These are phyloP conservation scores for Trichomalopsis sarcophagae DNA, from an alignment of 1,140 invertebrate genomes.

Conservation along the genomic window DNA sequence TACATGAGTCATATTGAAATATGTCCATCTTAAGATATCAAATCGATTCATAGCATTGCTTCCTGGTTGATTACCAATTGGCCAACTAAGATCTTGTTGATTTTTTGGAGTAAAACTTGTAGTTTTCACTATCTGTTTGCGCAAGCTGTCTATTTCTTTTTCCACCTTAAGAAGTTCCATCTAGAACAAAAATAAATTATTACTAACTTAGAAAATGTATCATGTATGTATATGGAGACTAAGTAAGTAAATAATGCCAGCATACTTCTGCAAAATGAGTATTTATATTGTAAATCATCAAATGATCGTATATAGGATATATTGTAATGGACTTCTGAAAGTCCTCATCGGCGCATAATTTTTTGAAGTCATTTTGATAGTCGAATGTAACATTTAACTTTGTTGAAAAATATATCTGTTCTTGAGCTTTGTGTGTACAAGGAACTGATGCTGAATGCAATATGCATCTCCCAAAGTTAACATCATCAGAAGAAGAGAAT, in stretches of 20 bases:
- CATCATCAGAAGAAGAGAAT: conserved; percentile 84
- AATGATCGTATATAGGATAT: conserved; percentile 79
- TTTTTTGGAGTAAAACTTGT: conserved; percentile 71
- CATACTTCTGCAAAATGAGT: conserved; percentile 81
- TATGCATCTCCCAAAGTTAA: conserved; percentile 90
- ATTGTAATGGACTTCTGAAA: conserved; percentile 79
- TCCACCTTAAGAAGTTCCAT: conserved; percentile 74
- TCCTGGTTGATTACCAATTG: conserved; percentile 83
- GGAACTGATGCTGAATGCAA: conserved; percentile 80
- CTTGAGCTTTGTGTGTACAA: conserved; percentile 77
- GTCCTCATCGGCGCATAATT: conserved; percentile 64
- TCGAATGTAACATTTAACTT: conserved; percentile 75
- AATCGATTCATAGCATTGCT: conserved; percentile 85
- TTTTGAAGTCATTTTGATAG: conserved; percentile 73
- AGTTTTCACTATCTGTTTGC: conserved; percentile 69
- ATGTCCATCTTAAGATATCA: conserved; percentile 89
- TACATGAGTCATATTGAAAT: conserved; percentile 89
- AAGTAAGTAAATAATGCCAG: conserved; percentile 44
- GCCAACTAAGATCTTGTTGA: conserved; percentile 81
- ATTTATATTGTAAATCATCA: conserved; percentile 83
- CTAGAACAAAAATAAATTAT: conserved; percentile 63
- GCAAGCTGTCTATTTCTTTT: conserved; percentile 73
- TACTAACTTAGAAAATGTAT: not conserved
- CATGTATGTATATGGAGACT: not conserved
- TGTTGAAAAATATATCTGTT: conserved; percentile 74